phyloP scores from a whole-genome alignment of 2,113 vertebrate genomes.

The Menidia beryllina region DNA sequence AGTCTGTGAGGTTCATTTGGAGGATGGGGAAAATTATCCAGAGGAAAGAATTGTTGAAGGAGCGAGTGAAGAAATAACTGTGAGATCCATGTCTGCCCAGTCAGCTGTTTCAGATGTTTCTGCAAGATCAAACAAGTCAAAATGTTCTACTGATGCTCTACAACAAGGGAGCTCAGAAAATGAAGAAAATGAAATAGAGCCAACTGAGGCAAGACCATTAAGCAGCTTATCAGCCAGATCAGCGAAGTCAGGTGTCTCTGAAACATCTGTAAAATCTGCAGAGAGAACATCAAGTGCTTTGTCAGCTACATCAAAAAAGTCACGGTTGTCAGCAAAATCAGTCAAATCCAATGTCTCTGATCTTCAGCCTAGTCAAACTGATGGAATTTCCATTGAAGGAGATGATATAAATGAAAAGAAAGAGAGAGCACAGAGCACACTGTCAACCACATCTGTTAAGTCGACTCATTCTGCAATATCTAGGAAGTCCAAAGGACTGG shows the following conservation, averaged over 20 bases:
- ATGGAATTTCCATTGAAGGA: neutral
- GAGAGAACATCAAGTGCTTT: slow-evolving; percentile 26
- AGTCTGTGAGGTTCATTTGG: slow-evolving; percentile 20
- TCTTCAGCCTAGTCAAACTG: neutral
- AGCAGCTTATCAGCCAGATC: slow-evolving; percentile 59
- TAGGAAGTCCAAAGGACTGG: slow-evolving; percentile 28
- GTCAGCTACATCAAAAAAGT: slow-evolving; percentile 7
- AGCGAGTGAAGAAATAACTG: slow-evolving; percentile 1
- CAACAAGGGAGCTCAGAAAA: neutral
- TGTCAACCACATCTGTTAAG: slow-evolving; percentile 46
- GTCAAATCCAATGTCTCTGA: slow-evolving; percentile 37
- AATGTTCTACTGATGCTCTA: slow-evolving; percentile 39
- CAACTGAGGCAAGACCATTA: slow-evolving; percentile 26
- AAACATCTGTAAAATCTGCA: slow-evolving; percentile 30
- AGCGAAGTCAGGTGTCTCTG: slow-evolving; percentile 57
- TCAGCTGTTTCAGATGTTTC: slow-evolving; percentile 39
- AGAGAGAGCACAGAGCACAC: slow-evolving; percentile 45
- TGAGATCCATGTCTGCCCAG: slow-evolving; percentile 35
- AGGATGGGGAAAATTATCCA: neutral
- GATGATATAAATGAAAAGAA: slow-evolving; percentile 13
- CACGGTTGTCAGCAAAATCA: slow-evolving; percentile 32
- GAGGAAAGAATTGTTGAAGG: slow-evolving; percentile 17
- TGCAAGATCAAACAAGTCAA: neutral
- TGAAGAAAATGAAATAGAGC: slow-evolving; percentile 13
- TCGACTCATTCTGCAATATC: slow-evolving; percentile 46